phyloP scores from a whole-genome alignment of 2,113 vertebrate genomes.

The Lutjanus erythropterus region DNA sequence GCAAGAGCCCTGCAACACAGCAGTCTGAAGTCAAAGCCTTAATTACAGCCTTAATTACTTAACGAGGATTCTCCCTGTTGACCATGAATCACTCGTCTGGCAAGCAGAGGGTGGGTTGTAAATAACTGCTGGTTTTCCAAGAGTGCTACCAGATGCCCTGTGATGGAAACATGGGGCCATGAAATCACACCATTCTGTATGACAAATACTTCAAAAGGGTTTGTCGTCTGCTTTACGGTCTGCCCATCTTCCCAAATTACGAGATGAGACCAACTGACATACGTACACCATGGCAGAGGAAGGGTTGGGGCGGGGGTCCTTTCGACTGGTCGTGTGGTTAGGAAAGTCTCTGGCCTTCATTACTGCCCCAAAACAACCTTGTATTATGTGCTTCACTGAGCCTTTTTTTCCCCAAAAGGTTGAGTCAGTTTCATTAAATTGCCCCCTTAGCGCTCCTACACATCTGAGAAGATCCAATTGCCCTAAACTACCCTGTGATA shows the following conservation, averaged over 20 bases:
- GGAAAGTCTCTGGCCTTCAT: constrained; percentile 58
- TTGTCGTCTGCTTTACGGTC: constrained; percentile 68
- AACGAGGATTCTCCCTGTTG: constrained; percentile 80
- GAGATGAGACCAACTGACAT: constrained; percentile 20
- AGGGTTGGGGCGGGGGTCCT: constrained; percentile 2
- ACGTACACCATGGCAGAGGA: constrained; percentile 12
- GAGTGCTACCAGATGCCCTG: constrained; percentile 83
- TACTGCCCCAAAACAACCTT: constrained; percentile 61
- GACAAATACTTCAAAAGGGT: constrained; percentile 81
- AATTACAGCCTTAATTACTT: constrained; percentile 82
- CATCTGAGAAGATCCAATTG: constrained; percentile 53
- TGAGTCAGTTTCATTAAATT: constrained; percentile 62
- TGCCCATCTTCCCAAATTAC: constrained; percentile 52
- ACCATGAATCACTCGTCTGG: constrained; percentile 79
- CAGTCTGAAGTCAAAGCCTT: constrained; percentile 72
- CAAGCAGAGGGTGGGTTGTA: constrained; percentile 75
- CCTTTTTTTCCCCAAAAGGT: constrained; percentile 34
- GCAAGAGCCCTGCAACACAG: constrained; percentile 45
- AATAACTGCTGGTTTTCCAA: constrained; percentile 81
- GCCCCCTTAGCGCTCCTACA: constrained; percentile 30
- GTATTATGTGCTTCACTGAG: constrained; percentile 55
- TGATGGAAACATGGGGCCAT: constrained; percentile 75
- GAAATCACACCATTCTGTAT: constrained; percentile 74
- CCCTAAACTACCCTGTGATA: constrained; percentile 23
- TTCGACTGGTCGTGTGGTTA: constrained; percentile 57